A percentile compares a stretch with the other conserved stretches of the same genome.
Conservation (phyloP, 2,113 vertebrate species). For the Zingel zingel region DNA sequence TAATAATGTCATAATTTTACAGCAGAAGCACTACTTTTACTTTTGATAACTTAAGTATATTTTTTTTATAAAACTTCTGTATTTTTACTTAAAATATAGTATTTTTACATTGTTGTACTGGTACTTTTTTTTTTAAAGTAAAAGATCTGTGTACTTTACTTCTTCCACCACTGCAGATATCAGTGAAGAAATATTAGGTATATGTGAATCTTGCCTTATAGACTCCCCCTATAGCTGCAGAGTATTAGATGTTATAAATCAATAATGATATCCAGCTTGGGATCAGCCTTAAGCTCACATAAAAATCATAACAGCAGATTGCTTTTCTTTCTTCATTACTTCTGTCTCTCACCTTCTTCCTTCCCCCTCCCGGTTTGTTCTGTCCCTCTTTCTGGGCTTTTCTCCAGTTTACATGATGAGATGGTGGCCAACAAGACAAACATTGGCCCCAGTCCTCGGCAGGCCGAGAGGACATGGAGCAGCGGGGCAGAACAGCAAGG, state of each 20-base stretch:
- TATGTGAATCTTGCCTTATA: not conserved
- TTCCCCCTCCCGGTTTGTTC: not conserved
- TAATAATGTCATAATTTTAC: not conserved
- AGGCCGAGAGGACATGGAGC: constrained; percentile 64
- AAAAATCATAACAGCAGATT: constrained; percentile 57
- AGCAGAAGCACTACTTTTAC: not conserved
- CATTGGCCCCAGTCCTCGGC: constrained; percentile 68
- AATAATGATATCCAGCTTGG: constrained; percentile 31
- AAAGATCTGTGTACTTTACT: not conserved
- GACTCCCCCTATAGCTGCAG: not conserved
- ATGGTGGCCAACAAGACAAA: constrained; percentile 77
- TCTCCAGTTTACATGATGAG: constrained; percentile 73
- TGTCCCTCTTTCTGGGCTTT: constrained; percentile 67
- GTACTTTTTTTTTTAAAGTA: not conserved
- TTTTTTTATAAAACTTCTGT: not conserved
- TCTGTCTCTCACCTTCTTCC: constrained; percentile 27
- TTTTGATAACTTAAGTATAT: too few relatives aligned
- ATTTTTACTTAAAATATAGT: too few relatives aligned
- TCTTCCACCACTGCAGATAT: not conserved
- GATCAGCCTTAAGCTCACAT: constrained; percentile 42
- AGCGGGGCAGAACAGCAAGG: constrained; percentile 73
- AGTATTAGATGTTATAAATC: constrained; percentile 29
- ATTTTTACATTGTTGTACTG: not conserved
- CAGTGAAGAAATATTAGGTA: not conserved
- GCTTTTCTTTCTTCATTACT: constrained; percentile 32